A percentile compares a stretch with the other conserved stretches of the same genome.
Conservation (phyloP, 1,140 invertebrate genomes). For the Homarus americanus region DNA sequence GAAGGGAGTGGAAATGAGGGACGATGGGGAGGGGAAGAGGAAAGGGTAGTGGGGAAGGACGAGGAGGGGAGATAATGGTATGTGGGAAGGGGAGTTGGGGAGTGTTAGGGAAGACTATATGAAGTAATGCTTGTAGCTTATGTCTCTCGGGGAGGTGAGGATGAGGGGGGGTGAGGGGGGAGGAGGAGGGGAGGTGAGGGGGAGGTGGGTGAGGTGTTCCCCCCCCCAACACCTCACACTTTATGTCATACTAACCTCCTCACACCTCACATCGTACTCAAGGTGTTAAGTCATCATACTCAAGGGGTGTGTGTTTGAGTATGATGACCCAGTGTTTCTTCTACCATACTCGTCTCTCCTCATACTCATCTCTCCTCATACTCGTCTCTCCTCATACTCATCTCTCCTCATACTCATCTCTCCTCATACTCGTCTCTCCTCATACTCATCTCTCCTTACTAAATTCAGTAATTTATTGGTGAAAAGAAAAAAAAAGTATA, state of each 20-base stretch:
- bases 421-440: too few species aligned
- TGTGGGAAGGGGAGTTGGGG: not conserved
- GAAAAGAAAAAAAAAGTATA: not conserved
- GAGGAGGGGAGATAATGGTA: not conserved
- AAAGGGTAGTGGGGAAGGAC: not conserved
- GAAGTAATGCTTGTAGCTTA: too few species aligned
- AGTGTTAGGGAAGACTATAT: too few species aligned
- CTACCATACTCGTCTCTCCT: not conserved
- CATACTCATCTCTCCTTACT: too few species aligned
- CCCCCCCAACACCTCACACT: not conserved
- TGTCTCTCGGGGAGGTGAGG: not conserved
- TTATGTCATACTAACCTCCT: not conserved
- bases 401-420: too few species aligned
- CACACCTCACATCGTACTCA: too few species aligned
- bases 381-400: too few species aligned
- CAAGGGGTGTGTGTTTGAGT: too few species aligned
- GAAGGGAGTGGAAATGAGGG: not conserved
- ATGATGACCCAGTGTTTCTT: too few species aligned
- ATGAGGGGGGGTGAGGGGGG: not conserved
- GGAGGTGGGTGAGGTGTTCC: not conserved
- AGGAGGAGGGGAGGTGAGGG: not conserved
- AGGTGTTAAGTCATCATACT: too few species aligned
- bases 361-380: too few species aligned
- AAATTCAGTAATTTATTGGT: not conserved
- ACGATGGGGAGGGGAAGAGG: slow-evolving; percentile 8